These are phyloP conservation scores for Phrynocephalus versicolor DNA, from an alignment of 2,113 vertebrate genomes.

Conservation along the genomic window DNA sequence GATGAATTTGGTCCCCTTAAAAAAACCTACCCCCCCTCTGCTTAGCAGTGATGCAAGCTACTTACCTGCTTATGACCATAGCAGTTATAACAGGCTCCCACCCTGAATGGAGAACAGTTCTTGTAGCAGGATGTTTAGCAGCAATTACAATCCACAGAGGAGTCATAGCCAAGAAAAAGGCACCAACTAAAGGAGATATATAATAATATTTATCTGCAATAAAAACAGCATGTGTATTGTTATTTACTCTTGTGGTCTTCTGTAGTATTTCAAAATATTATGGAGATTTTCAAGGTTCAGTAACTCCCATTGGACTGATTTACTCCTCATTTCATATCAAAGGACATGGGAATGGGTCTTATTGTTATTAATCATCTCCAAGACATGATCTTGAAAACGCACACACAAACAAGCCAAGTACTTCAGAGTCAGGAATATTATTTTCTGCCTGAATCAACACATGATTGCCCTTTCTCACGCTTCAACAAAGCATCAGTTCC, in stretches of 20 bases:
- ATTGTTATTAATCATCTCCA: neutral
- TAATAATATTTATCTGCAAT: conserved; percentile 87
- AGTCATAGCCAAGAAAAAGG: conserved; percentile 93
- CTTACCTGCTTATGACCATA: conserved; percentile 96
- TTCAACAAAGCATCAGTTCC: neutral
- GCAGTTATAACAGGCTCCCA: conserved; percentile 99
- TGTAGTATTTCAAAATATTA: neutral
- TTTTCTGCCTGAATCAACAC: neutral
- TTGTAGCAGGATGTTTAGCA: conserved; percentile 94
- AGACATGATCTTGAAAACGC: neutral
- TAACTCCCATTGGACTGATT: neutral
- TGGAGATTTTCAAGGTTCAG: neutral
- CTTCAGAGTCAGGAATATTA: neutral
- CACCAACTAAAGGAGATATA: conserved; percentile 90
- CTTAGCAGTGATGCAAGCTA: conserved; percentile 9
- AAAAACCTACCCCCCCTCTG: neutral
- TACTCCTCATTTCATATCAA: neutral
- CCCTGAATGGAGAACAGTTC: conserved; percentile 93
- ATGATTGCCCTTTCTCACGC: neutral
- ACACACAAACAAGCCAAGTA: neutral
- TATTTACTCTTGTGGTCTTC: neutral
- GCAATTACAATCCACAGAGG: conserved; percentile 95
- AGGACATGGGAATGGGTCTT: neutral
- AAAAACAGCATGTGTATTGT: conserved; percentile 10
- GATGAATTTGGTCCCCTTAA: neutral